These are phyloP conservation scores for Galago senegalensis DNA, from an alignment of 2,797 vertebrate species.

Conservation along the genomic window DNA sequence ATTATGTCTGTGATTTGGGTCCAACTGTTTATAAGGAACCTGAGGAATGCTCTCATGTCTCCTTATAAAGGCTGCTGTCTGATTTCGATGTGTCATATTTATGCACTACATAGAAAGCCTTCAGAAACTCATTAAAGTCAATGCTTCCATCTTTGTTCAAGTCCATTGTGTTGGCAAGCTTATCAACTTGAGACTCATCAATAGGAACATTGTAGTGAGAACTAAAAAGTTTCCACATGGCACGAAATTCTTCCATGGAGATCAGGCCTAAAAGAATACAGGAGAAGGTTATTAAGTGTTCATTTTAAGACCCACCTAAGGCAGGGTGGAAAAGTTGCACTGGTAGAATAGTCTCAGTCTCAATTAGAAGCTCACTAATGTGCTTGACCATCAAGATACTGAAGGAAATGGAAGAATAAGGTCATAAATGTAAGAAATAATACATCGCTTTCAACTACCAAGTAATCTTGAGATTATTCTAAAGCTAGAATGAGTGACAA, in stretches of 20 bases:
- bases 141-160: slow-evolving; percentile 98
- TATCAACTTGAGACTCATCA: slow-evolving; percentile 92
- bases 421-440: slow-evolving; percentile 42
- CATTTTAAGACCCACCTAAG: slow-evolving; percentile 45
- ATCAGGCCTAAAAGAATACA: slow-evolving; percentile 93
- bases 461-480: slow-evolving; percentile 39
- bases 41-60: background rate
- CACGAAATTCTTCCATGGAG: slow-evolving; percentile 96
- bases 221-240: slow-evolving; percentile 96
- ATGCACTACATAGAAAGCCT: slow-evolving; percentile 97
- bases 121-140: slow-evolving; percentile 98
- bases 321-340: background rate
- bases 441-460: slow-evolving; percentile 38
- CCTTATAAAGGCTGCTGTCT: accelerated
- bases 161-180: slow-evolving; percentile 95
- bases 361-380: slow-evolving; percentile 41
- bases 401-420: slow-evolving; percentile 54
- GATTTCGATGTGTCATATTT: slow-evolving; percentile 82
- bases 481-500: slow-evolving; percentile 37
- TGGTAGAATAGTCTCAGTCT: slow-evolving; percentile 21
- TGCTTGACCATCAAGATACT: slow-evolving; percentile 14
- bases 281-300: slow-evolving; percentile 54
- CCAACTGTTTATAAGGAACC: background rate
- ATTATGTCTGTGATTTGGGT: background rate
- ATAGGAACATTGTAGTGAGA: slow-evolving; percentile 92